Evolutionary conservation across 2,113 vertebrate species (phyloP).

Genomic region (Grammomys surdaster): DNA sequence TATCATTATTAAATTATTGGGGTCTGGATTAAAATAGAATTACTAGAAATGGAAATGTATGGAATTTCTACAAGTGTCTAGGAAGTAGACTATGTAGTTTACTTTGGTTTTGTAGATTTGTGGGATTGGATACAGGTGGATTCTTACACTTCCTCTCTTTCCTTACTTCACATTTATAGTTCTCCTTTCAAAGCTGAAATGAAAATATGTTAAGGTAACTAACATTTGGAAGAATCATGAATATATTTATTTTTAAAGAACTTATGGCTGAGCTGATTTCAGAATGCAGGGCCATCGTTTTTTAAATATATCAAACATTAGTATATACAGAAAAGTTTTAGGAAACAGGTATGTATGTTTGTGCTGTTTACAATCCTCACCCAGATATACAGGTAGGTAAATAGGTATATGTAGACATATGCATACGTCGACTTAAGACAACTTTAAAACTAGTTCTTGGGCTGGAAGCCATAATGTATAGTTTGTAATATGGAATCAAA

Average conservation of each 20-base stretch:
- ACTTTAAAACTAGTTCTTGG: not conserved
- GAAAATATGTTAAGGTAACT: not conserved
- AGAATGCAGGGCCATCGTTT: not conserved
- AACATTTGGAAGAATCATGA: not conserved
- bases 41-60: not conserved
- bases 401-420: not conserved
- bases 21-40: not conserved
- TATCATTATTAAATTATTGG: not conserved
- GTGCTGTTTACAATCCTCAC: not conserved
- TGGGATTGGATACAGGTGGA: fast-evolving
- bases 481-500: constrained; percentile 9
- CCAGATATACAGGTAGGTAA: not conserved
- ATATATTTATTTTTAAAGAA: not conserved
- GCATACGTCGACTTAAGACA: not conserved
- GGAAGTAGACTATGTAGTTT: not conserved
- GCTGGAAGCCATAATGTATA: not conserved
- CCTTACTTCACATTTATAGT: not conserved
- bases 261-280: not conserved
- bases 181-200: not conserved
- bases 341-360: not conserved
- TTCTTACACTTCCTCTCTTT: not conserved
- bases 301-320: too few relatives aligned
- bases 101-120: not conserved
- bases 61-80: not conserved
- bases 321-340: not conserved